Evolutionary conservation across 1,140 invertebrate genomes (phyloP).

Genomic region (Chironomus tepperi): DNA sequence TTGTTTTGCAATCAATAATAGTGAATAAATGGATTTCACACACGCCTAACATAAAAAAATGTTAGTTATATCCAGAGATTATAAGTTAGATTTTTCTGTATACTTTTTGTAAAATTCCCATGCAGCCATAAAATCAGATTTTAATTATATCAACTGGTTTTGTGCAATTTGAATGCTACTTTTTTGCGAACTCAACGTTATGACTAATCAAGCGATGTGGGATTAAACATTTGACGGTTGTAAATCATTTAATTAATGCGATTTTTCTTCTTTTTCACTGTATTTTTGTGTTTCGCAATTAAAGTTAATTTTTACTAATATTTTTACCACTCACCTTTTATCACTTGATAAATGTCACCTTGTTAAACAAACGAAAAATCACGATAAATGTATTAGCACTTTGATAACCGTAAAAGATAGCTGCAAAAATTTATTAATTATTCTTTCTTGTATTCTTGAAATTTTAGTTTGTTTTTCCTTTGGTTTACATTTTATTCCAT

Average conservation of each 20-base stretch:
- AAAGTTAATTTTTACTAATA: not conserved
- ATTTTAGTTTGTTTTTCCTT: too few relatives aligned
- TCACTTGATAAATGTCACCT: not conserved
- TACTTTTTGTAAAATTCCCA: not conserved
- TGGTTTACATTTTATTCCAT: too few relatives aligned
- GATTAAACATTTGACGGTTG: not conserved
- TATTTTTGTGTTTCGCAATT: not conserved
- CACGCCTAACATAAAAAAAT: not conserved
- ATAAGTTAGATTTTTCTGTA: too few relatives aligned
- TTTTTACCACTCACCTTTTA: not conserved
- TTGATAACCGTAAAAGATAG: too few relatives aligned
- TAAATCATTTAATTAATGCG: not conserved
- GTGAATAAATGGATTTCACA: not conserved
- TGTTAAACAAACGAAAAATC: too few relatives aligned
- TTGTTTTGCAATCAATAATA: not conserved
- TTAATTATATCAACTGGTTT: not conserved
- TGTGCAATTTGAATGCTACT: not conserved
- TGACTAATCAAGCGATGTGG: not conserved
- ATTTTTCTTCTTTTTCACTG: not conserved
- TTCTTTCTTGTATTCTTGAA: too few relatives aligned
- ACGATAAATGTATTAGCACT: too few relatives aligned
- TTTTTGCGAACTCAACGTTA: not conserved
- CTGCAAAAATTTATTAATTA: too few relatives aligned
- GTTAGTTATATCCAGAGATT: too few relatives aligned
- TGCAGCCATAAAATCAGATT: not conserved